Base-by-base conservation (phyloP, 2,888 invertebrate genomes). In the Phortica okadai region DNA sequence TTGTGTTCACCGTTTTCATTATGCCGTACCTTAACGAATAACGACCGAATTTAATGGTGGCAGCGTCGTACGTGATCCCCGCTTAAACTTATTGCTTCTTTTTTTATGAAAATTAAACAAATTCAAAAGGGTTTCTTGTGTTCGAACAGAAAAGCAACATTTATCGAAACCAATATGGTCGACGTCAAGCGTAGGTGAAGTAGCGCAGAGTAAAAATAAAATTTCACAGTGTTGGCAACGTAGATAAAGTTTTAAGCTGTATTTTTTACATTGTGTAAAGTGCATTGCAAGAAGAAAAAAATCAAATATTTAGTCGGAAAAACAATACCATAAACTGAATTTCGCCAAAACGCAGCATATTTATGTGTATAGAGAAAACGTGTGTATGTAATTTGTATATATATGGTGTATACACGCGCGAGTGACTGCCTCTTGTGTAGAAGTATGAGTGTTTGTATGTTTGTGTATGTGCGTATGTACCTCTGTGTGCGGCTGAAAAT, bases 401-500 rank as follows among this genome's bases (percentile, higher is more conserved):
- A 54, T 45, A 76, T 83, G 78, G 75, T 76, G 70, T 77, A 77
- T 78, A 75, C 72, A 76, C 77, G 73, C 78, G 77, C 78, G 77
- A 44, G 69, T 54, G 50, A 59, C 73, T 77, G 74, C 67, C 76
- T 78, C 77, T 50, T 64, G 45, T 45, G 59, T 59, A 70, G 74
- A 54, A 73, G 75, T 80, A 73, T 73, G 59, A 54, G 54, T 69
- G 64, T 50, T 21, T 45, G 74, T 74, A 14, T 44, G 64, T 42
- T 67, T 76, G 76, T 78, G 78, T 67, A 75, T 78, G 81, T 75
- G 70, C 62, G 50, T 69, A 69, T 54, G 74, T 81, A 58, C 76
- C 70, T 84, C 78, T 81, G 77, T 74, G 67, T 79, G 77, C 73
- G 76, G 67, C 79, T 85, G 84, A 88, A 88, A 88, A 84, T 85